Percentiles rank a stretch among this genome's conserved stretches.
Conservation (phyloP, 1,140 invertebrate species). For the Caerostris darwini region DNA sequence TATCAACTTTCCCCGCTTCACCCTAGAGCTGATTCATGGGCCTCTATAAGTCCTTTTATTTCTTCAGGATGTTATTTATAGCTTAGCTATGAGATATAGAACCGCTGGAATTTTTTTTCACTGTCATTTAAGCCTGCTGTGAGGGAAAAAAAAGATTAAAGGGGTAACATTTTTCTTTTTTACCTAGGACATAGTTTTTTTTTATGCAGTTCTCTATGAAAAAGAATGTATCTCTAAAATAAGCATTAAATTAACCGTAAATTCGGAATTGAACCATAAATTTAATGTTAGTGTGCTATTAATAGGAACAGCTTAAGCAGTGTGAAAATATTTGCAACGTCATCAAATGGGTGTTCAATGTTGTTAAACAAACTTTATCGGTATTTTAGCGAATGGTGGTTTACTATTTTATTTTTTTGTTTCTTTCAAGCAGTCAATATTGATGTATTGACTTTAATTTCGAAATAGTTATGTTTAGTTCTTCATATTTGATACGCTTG, state of each 20-base stretch:
- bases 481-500: neutral
- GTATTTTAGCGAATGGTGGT: constrained; percentile 34
- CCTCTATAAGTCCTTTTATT: constrained; percentile 73
- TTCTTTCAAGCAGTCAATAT: constrained; percentile 33
- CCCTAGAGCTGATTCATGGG: constrained; percentile 67
- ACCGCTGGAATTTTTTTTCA: constrained; percentile 21
- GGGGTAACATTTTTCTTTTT: constrained; percentile 43
- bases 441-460: constrained; percentile 50
- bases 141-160: constrained; percentile 63
- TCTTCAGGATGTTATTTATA: constrained; percentile 73
- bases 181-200: constrained; percentile 47
- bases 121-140: constrained; percentile 47
- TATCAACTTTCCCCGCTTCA: constrained; percentile 70
- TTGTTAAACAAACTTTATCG: constrained; percentile 61
- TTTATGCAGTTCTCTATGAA: constrained; percentile 39
- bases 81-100: constrained; percentile 65
- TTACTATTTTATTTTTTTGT: neutral
- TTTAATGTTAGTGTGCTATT: constrained; percentile 66
- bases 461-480: constrained; percentile 24
- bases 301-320: constrained; percentile 63
- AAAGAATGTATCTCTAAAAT: constrained; percentile 74
- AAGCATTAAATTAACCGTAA: constrained; percentile 75
- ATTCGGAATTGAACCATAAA: constrained; percentile 72
- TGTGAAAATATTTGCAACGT: constrained; percentile 69
- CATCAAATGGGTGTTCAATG: constrained; percentile 32